Evolutionary conservation across 1,140 invertebrate genomes (phyloP), one percentile per base, ranked within the genome.

Genomic region (Drosophila insularis): DNA sequence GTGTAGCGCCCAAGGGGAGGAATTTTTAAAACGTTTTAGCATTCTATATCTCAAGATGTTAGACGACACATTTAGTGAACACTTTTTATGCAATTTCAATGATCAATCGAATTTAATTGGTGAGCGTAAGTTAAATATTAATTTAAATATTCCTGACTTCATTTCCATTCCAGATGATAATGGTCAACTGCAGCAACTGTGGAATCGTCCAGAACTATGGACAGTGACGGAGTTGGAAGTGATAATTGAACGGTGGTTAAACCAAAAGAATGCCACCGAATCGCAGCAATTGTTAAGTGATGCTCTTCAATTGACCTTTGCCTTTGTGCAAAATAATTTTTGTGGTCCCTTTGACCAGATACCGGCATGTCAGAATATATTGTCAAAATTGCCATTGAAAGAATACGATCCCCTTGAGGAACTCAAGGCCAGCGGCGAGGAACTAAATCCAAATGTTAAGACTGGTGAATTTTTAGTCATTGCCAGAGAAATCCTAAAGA

Each of bases 281-380:
- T 2, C 10, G 4, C 14, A 17, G 1, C 13, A 67, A 10, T 55
- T 69, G n/a, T 7, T 85, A 1, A 68, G 64, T 11, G 71, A 82
- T 35, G 80, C 80, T 1, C 53, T 91, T 1, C 74, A 64, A 13
- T 93, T 94, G 67, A 91, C 97, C 11, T 93, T 96, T 61, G 92
- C 93, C 40, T 98, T 97, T 93, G 93, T 96, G 66, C 95, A 97
- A 92, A 93, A 93, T 39, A 98, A 98, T 92, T 98, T 96, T 93
- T 95, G 95, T 65, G 95, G 97, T 8, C 96, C 96, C n/a, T 90
- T 93, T 68, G 80, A 92, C 71, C 73, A 92, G 50, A 8, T 79
- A 4, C 53, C 39, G 11, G 59, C 63, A 1, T 80, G 74, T 23
- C 63, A 70, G 32, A 56, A 75, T 68, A 68, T 90, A 32, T n/a